Percentiles rank a stretch among this genome's conserved stretches.
These are phyloP conservation scores for Eurytemora carolleeae DNA, from an alignment of 1,140 invertebrate species.

Conservation along the genomic window DNA sequence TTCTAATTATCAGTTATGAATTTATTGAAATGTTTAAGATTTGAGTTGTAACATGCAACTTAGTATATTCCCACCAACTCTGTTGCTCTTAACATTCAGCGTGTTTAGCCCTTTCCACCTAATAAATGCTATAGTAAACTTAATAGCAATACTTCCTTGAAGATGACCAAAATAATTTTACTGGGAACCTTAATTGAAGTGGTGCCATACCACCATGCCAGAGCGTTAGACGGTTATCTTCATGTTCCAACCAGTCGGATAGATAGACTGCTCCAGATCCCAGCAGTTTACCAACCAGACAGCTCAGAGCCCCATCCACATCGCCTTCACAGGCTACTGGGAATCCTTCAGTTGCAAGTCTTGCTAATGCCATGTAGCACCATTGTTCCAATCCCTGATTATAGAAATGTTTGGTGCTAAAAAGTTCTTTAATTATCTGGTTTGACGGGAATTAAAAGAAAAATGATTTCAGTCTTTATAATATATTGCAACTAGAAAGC, in stretches of 20 bases:
- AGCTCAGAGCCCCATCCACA: constrained; percentile 9
- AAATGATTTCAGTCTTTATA: no score
- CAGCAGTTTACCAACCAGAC: constrained; percentile 8
- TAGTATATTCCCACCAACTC: no score
- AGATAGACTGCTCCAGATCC: constrained; percentile 8
- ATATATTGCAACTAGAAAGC: no score
- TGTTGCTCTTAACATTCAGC: no score
- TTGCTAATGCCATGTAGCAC: constrained; percentile 9
- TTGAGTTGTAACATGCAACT: no score
- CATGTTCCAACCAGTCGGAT: constrained; percentile 12
- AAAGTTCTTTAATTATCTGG: no score
- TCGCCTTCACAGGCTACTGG: constrained; percentile 11
- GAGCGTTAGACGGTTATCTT: neutral
- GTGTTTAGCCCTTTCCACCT: no score
- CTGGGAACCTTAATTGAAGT: constrained; percentile 1
- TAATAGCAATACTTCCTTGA: no score
- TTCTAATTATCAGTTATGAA: neutral
- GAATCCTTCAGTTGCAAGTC: constrained; percentile 11
- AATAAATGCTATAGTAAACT: no score
- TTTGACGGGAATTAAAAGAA: no score
- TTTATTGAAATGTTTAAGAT: neutral
- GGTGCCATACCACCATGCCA: constrained; percentile 13
- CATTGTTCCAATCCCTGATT: neutral
- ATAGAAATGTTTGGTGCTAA: no score
- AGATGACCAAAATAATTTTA: no score